A percentile compares a stretch with the other conserved stretches of the same genome.
Conservation (phyloP, 2,113 vertebrate species). For the Saiga tatarica region DNA sequence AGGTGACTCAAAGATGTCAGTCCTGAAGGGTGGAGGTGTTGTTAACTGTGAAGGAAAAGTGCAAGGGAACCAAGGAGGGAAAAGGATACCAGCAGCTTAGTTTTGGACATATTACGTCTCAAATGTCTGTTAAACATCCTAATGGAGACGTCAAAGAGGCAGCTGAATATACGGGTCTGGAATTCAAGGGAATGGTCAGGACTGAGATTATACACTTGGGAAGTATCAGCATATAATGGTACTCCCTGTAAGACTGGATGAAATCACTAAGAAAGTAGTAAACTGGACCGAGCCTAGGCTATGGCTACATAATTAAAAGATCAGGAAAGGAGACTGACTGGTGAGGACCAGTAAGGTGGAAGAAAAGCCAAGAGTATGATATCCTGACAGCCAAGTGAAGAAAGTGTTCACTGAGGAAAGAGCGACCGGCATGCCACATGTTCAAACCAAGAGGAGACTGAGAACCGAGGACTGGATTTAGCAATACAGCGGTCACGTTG, state of each 20-base stretch:
- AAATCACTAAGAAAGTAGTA: background rate
- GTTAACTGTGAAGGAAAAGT: background rate
- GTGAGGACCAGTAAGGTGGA: background rate
- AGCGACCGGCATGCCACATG: background rate
- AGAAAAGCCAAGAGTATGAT: background rate
- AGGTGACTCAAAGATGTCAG: background rate
- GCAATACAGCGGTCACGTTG: background rate
- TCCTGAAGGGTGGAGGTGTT: background rate
- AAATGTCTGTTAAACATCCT: background rate
- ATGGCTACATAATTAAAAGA: background rate
- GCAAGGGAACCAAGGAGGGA: background rate
- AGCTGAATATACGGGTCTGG: background rate
- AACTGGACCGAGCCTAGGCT: background rate
- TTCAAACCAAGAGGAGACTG: background rate
- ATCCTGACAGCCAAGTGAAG: background rate
- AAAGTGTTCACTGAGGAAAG: background rate
- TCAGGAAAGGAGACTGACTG: background rate
- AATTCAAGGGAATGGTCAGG: background rate
- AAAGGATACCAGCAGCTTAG: background rate
- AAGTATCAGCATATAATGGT: background rate
- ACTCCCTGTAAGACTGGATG: background rate
- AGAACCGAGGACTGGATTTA: background rate
- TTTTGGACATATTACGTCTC: background rate
- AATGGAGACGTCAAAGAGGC: background rate
- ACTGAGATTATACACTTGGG: background rate